Conservation (phyloP, 2,113 vertebrate species). For the Cinclus mexicanus region DNA sequence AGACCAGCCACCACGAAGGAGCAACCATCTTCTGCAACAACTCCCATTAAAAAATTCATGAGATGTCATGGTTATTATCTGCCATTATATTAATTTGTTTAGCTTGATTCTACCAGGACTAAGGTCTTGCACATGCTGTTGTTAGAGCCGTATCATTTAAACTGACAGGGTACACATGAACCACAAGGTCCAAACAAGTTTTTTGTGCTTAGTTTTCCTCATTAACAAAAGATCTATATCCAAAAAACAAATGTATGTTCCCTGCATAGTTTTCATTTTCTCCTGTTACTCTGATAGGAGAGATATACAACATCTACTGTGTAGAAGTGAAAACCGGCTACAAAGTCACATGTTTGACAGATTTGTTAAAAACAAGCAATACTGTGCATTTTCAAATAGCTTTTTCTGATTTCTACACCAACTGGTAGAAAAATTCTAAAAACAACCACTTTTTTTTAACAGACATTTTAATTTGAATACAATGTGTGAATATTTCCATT, state of each 20-base stretch:
- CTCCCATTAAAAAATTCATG: background rate
- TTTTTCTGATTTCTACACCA: slow-evolving; percentile 17
- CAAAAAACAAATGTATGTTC: background rate
- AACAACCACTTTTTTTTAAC: background rate
- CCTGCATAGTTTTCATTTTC: background rate
- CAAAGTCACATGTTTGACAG: background rate
- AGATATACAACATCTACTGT: background rate
- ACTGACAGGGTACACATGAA: background rate
- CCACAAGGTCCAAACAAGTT: background rate
- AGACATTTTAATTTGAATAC: slow-evolving; percentile 30
- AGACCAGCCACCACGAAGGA: background rate
- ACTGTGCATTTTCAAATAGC: background rate
- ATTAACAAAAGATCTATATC: background rate
- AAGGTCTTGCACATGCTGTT: background rate
- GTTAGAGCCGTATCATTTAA: background rate
- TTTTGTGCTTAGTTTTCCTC: background rate
- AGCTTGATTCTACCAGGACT: background rate
- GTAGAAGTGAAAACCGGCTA: background rate
- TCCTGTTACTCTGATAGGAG: background rate
- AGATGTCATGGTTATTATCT: background rate
- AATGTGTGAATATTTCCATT: background rate
- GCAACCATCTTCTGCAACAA: background rate
- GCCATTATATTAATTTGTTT: background rate
- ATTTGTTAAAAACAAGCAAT: background rate
- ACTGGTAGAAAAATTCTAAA: background rate